Evolutionary conservation across 2,888 invertebrate genomes (phyloP).

Genomic region (Caenorhabditis virilis): DNA sequence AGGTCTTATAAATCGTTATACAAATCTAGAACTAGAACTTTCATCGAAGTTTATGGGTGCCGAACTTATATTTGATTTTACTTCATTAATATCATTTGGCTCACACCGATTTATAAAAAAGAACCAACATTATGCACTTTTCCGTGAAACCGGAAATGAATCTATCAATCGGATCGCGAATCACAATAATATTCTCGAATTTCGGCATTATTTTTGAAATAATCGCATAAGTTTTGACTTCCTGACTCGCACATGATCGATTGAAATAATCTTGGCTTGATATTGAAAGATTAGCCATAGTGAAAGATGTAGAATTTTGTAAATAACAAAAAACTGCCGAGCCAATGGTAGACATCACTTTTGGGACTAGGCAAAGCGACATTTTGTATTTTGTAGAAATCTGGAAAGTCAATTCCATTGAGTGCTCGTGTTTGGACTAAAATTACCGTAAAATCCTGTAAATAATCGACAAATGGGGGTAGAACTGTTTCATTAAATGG

Average conservation of each 20-base stretch:
- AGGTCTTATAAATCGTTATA: too few species aligned
- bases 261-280: constrained; percentile 10
- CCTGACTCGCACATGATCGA: constrained; percentile 15
- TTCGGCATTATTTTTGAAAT: constrained; percentile 6
- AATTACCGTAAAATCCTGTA: constrained; percentile 24
- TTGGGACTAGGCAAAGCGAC: constrained; percentile 21
- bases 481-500: constrained; percentile 13
- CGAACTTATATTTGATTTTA: too few species aligned
- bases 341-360: constrained; percentile 27
- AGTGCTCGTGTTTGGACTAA: neutral
- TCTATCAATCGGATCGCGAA: constrained; percentile 18
- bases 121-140: constrained; percentile 18
- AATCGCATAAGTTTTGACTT: constrained; percentile 10
- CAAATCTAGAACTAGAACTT: too few species aligned
- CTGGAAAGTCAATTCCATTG: too few species aligned
- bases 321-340: constrained; percentile 20
- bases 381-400: constrained; percentile 6
- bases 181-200: constrained; percentile 17
- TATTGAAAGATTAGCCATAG: constrained; percentile 10
- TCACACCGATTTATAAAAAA: neutral
- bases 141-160: constrained; percentile 28
- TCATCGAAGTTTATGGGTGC: too few species aligned
- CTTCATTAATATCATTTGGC: neutral
- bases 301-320: constrained; percentile 10
- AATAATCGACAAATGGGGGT: constrained; percentile 23